Evolutionary conservation across 2,797 vertebrate species (phyloP), one percentile per base, ranked within the genome.

Genomic region (Enteromius trimaculatus): DNA sequence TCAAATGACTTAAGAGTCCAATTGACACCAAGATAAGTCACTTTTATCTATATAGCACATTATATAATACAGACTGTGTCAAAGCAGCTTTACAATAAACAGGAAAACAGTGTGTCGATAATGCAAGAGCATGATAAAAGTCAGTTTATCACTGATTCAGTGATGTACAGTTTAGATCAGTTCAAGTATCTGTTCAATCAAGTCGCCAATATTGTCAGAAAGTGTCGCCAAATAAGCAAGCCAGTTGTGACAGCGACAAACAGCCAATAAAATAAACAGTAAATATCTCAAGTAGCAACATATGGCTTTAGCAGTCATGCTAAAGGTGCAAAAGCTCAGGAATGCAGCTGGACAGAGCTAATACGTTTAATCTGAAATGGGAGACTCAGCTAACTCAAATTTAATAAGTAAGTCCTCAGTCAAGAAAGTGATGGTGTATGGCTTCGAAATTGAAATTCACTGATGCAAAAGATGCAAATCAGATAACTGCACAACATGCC

Each of bases 381-480:
- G 23, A 65, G 29, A 34, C 31, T 65, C 62, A 34, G 14, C 31
- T 34, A 34, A 65, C 29, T 65, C 3, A 34, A 65, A 17, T 65
- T 19, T 9, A 34, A 34, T 31, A 65, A 64, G 16, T 17, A 31
- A 14, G 44, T 14, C 14, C 44, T 16, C 4, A 9, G 8, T 42
- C 14, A 60, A 77, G n/a, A 60, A 60, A 60, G 8, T 60, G 29
- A 34, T 65, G 14, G 62, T 34, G 14, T 55, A 14, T n/a, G 10
- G 19, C 19, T 75, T 75, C 34, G 51, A 55, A 34, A 14, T 1
- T 0, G 19, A 29, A 37, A 37, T 37, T n/a, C 6, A n/a, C 47
- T 55, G 13, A 53, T 75, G 49, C 29, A 75, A 75, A 55, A 75
- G 26, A 53, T 34, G 47, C 17, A 31, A 72, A 31, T 72, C 47